A percentile compares a stretch with the other conserved stretches of the same genome.
These are phyloP conservation scores for Pseudobourletiella spinata DNA, from an alignment of 1,140 invertebrate genomes.

Conservation along the genomic window DNA sequence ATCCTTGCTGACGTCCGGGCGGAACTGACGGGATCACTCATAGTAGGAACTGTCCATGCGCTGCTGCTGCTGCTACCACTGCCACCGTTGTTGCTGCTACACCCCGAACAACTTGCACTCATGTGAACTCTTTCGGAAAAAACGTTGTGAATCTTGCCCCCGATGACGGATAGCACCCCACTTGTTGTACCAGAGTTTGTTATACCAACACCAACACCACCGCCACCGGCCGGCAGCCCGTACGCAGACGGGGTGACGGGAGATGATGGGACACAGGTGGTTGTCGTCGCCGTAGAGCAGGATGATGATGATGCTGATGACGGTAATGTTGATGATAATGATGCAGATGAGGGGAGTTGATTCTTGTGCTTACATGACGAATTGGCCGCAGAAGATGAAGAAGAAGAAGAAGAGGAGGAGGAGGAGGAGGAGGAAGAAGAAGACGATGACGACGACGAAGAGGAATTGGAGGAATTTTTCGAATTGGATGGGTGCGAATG, in stretches of 20 bases:
- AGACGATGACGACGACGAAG: slow-evolving; percentile 6
- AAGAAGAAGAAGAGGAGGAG: slow-evolving; percentile 19
- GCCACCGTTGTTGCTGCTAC: slow-evolving; percentile 11
- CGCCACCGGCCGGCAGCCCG: too few species aligned
- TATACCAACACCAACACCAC: too few species aligned
- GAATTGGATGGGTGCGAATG: slow-evolving; percentile 25
- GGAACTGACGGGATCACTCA: too few species aligned
- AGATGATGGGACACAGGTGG: too few species aligned
- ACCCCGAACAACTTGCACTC: slow-evolving; percentile 8
- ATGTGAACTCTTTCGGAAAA: slow-evolving; percentile 23
- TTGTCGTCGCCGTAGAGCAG: too few species aligned
- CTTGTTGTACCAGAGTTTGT: too few species aligned
- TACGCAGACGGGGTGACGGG: too few species aligned
- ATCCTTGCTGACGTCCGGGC: too few species aligned
- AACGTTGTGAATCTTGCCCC: slow-evolving; percentile 13
- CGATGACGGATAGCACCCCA: slow-evolving; percentile 15
- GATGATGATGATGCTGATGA: too few species aligned
- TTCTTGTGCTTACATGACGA: too few species aligned
- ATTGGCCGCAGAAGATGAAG: slow-evolving; percentile 11
- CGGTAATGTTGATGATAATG: too few species aligned
- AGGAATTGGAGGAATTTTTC: neutral
- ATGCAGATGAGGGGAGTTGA: too few species aligned
- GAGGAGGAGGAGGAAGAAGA: slow-evolving; percentile 17
- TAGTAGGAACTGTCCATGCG: slow-evolving; percentile 11
- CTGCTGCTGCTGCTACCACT: neutral